Base-by-base conservation (phyloP, 2,113 vertebrate species). In the Muntiacus reevesi region DNA sequence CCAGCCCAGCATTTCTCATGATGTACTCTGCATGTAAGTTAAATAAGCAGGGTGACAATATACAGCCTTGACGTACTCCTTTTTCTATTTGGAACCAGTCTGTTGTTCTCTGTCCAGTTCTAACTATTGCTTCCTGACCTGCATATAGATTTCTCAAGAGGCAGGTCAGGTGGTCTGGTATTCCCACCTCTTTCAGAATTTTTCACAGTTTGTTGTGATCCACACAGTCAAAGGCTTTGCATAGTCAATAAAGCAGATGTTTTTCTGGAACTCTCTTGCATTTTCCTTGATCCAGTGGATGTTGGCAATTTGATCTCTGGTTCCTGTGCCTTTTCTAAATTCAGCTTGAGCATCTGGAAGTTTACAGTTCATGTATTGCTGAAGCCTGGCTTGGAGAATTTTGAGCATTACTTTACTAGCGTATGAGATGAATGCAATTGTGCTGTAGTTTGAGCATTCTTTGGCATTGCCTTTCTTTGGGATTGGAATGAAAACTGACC, bases 321-420 rank as follows among this genome's bases (percentile, higher is more conserved):
- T 67, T 67, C 16, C 33, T 19, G 2, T 4, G 16, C 33, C 33
- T n/a, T 67, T 67, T 67, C 64, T n/a, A 67, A 67, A 19, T 2
- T 2, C 62, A 67, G 7, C 62, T n/a, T n/a, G 33, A 67, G 2
- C 62, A 67, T n/a, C 33, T 19, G 64, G 5, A n/a, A n/a, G 33
- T 19, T 67, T 2, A 19, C 0, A 0, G 64, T 67, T 67, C 64
- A 67, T 0, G 3, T 19, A 67, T 5, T 67, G 33, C 0, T 67
- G 64, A 67, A 67, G 33, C 33, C 33, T 36, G 17, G 8, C 64
- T 36, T 67, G 33, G 2, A 67, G 64, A 67, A 36, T 67, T 67
- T 11, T 67, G 64, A 36, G 33, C 64, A 67, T 67, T 36, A 67
- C 17, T 36, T 67, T 36, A 5, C 4, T 67, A 67, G 64, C 8